These are phyloP conservation scores for Tachina grossa DNA, from an alignment of 2,888 invertebrate genomes.

Conservation along the genomic window DNA sequence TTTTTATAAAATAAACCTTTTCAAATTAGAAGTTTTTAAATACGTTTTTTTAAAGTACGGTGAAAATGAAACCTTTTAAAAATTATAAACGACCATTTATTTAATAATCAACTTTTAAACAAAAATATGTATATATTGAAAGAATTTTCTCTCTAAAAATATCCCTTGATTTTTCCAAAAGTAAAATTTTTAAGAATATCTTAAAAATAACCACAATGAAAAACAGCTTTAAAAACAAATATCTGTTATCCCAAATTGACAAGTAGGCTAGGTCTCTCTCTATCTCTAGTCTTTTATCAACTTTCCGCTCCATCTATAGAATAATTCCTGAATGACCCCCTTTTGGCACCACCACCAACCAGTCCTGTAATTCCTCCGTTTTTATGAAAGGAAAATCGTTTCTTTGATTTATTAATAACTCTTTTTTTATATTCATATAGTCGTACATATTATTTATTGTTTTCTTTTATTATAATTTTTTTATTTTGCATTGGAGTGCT, in stretches of 20 bases:
- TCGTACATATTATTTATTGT: no score
- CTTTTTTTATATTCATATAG: not conserved
- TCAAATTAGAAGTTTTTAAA: no score
- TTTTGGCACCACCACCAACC: not conserved
- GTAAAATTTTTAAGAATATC: not conserved
- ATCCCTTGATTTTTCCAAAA: not conserved
- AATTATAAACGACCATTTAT: not conserved
- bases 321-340: not conserved
- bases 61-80: not conserved
- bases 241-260: no score
- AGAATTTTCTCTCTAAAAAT: not conserved
- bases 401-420: not conserved
- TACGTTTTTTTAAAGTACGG: no score
- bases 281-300: not conserved
- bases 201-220: no score
- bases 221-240: no score
- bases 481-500: not conserved
- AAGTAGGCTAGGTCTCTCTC: no score
- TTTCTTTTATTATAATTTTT: not conserved
- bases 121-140: not conserved
- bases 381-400: not conserved
- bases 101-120: not conserved
- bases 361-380: not conserved
- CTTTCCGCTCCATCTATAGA: not conserved
- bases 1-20: no score